Evolutionary conservation across 2,797 vertebrate species (phyloP), one percentile per base, ranked within the genome.

Genomic region (Etheostoma perlongum): DNA sequence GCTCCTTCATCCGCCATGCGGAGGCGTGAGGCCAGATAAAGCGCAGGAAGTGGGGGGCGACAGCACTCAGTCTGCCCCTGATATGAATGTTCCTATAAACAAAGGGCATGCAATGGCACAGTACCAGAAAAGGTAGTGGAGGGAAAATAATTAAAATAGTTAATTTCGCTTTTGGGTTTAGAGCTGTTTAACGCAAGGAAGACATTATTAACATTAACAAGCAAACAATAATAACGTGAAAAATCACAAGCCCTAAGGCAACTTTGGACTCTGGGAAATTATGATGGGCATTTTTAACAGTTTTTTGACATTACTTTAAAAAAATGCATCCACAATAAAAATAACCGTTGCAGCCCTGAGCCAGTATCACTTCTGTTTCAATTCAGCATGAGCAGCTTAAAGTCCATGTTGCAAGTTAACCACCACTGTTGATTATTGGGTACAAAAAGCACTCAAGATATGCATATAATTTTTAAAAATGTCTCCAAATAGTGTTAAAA

Each of bases 1-100:
- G 78, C 71, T 81, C 72, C 78, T 46, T 74, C 25, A 72, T 78
- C 87, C 83, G 70, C 85, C 76, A 79, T 89, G 86, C 85, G 75
- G 80, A 95, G 92, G 91, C 87, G 90, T 93, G 83, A 87, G 59
- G 76, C 59, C 78, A 86, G 94, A 96, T 95, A 96, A 91, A 8
- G 83, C 86, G 73, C 88, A 92, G 95, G 94, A 96, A 94, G 91
- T 91, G 76, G 88, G 92, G 90, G 89, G 89, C 53, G 55, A 66
- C 60, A 14, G 73, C 21, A 23, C 67, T 58, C 72, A 89, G 65
- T 82, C 88, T 67, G 54, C 74, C 70, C 52, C 75, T 19, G 81
- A 92, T 89, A 74, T 67, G 18, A 42, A 78, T 67, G 76, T 92
- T 91, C 76, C 87, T 85, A 88, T 65, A 83, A 40, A 72, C 33